Percentiles rank a stretch among this genome's conserved stretches.
These are phyloP conservation scores for Drosophila ustulata DNA, from an alignment of 2,888 invertebrate genomes.

Conservation along the genomic window DNA sequence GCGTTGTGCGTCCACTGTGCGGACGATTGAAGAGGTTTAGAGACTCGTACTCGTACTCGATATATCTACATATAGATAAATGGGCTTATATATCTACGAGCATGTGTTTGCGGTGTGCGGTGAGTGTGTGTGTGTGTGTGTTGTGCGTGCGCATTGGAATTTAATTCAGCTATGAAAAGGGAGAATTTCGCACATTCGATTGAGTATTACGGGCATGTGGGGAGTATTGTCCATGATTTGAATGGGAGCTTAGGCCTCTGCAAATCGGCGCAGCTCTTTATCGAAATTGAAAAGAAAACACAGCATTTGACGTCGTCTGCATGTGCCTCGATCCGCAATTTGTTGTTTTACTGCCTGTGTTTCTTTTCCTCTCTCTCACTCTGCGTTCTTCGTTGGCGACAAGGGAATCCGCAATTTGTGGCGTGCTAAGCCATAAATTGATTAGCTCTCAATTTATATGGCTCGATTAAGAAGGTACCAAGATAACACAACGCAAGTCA, in stretches of 20 bases:
- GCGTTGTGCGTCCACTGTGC: constrained; percentile 37
- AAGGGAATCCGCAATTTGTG: constrained; percentile 55
- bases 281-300: constrained; percentile 64
- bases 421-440: constrained; percentile 70
- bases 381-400: not conserved
- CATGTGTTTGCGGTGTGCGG: not conserved
- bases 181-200: constrained; percentile 67
- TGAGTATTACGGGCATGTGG: constrained; percentile 42
- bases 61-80: constrained; percentile 23
- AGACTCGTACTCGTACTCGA: constrained; percentile 12
- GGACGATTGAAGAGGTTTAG: constrained; percentile 24
- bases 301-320: constrained; percentile 16
- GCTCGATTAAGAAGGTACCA: constrained; percentile 40
- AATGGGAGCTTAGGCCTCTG: constrained; percentile 45
- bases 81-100: not conserved
- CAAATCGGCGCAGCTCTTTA: constrained; percentile 46
- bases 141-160: constrained; percentile 55
- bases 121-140: constrained; percentile 9
- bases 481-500: constrained; percentile 37
- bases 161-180: constrained; percentile 70
- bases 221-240: constrained; percentile 38
- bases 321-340: constrained; percentile 32
- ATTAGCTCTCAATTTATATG: constrained; percentile 61
- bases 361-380: constrained; percentile 14
- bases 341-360: constrained; percentile 29